These are phyloP conservation scores for Phallusia fumigata DNA, from an alignment of 23 tunicate genomes.

Conservation along the genomic window DNA sequence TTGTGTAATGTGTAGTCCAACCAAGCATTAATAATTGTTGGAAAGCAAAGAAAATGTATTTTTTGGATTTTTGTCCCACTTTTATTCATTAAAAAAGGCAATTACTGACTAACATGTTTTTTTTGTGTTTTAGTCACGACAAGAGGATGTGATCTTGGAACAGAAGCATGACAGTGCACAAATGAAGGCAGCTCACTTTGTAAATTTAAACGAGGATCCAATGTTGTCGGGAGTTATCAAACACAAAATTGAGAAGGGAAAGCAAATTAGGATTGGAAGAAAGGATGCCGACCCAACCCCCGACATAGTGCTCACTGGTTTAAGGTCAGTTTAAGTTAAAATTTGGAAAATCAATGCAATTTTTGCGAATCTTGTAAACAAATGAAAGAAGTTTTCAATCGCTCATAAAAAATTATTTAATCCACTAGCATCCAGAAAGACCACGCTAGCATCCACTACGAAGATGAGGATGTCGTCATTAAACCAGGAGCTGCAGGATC, in stretches of 20 bases:
- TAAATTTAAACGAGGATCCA: slow-evolving; percentile 96
- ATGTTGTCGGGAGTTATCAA: slow-evolving; percentile 92
- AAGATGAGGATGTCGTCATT: slow-evolving; percentile 79
- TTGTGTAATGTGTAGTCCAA: background rate
- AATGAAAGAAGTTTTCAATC: too few relatives aligned
- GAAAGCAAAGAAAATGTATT: too few relatives aligned
- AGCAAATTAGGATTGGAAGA: slow-evolving; percentile 75
- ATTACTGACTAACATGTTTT: background rate
- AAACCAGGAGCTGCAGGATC: slow-evolving; percentile 91
- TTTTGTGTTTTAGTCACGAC: slow-evolving; percentile 44
- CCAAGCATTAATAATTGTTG: too few relatives aligned
- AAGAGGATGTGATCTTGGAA: slow-evolving; percentile 67
- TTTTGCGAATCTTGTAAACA: too few relatives aligned
- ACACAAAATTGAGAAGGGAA: slow-evolving; percentile 59
- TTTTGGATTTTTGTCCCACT: too few relatives aligned
- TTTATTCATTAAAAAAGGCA: too few relatives aligned
- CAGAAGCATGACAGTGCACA: slow-evolving; percentile 32
- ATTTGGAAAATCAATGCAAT: too few relatives aligned
- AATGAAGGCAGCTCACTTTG: slow-evolving; percentile 60
- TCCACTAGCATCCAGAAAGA: slow-evolving; percentile 79
- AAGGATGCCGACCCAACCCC: slow-evolving; percentile 94
- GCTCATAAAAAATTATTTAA: background rate
- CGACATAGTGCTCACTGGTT: slow-evolving; percentile 76
- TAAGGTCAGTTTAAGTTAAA: slow-evolving; percentile 41
- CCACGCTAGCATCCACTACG: slow-evolving; percentile 63